Base-by-base conservation (phyloP, 2,113 vertebrate genomes). In the Oenanthe oenanthe region DNA sequence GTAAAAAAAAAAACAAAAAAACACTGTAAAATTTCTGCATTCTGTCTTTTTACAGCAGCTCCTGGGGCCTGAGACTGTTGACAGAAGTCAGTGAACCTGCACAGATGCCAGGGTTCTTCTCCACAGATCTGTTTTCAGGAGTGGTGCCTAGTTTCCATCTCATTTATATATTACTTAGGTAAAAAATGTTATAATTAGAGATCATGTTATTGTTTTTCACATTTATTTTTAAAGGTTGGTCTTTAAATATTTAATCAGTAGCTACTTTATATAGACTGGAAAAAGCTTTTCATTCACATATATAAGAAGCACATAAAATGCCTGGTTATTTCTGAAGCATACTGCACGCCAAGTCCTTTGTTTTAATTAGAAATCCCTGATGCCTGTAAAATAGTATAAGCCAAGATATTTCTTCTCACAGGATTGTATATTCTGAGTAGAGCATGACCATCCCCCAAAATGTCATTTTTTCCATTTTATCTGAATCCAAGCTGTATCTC, bases 211-310 rank as follows among this genome's bases (percentile, higher is more conserved):
- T 73, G 42, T 36, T 89, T 84, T 86, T 48, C 40, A 42, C 29
- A 45, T 70, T 79, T 58, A 29, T 89, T 92, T 91, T 92, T 89
- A 81, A 78, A 95, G 48, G 15, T 53, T 42, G 57, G 11, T 42
- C 32, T 34, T 75, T 89, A 93, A 91, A 87, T 89, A 87, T 85
- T 81, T 86, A 85, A 92, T 77, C 54, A 73, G 51, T 29, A 56
- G 48, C 32, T 68, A 51, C 81, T 88, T 92, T 50, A 68, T 61
- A 82, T 72, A 82, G 79, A 75, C 36, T 56, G 57, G 38, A 67
- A 93, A 85, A 24, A 84, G 53, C 68, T 92, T 92, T 95, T 89
- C 8, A 62, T 88, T 84, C 65, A 92, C 12, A 6, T 78, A 65
- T 31, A 79, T 10, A 67, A 38, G 57, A 63, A 42, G 73, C 28